Evolutionary conservation across 2,888 invertebrate genomes (phyloP), one percentile per base, ranked within the genome.

Genomic region (Diogma glabrata): DNA sequence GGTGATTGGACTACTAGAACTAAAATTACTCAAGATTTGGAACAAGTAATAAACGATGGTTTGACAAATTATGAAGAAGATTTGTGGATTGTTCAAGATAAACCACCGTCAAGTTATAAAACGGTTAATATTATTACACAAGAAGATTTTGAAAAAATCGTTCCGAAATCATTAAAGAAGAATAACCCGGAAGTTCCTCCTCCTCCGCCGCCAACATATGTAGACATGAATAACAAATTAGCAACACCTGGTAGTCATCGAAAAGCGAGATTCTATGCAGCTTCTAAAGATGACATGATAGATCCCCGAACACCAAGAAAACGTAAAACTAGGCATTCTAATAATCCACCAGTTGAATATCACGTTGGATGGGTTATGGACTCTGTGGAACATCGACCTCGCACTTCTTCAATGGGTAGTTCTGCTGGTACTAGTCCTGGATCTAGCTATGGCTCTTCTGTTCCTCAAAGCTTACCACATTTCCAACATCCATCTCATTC

Each of bases 331-430:
- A 76, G 89, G n/a, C 90, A 94, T 71, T 89, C 85, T 60, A 84
- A 79, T 58, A 93, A 96, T 75, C 95, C 95, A 45, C 94, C 94
- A 0, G 82, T 88, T 54, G 95, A 95, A 68, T 85, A 90, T 63
- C 93, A 95, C 65, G 89, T 97, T 33, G 97, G 97, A 16, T 99
- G 97, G 97, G 85, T 99, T 59, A 88, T 97, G 82, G 97, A 91
- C 69, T 80, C 83, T 5, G 83, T 84, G 64, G 89, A 89, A 62
- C 90, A 91, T 66, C 72, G 87, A 10, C 79, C 82, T 6, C 73
- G 90, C 51, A 87, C 87, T 16, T 82, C 82, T 50, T 87, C 87
- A 57, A 78, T 85, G 50, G 84, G 87, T 78, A 87, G 87, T 47
- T 87, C 87, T 45, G 74, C 85, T 54, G 89, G 87, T 59, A 84